These are phyloP conservation scores for Drosophila pectinifera DNA, from an alignment of 1,140 invertebrate species.

Conservation along the genomic window DNA sequence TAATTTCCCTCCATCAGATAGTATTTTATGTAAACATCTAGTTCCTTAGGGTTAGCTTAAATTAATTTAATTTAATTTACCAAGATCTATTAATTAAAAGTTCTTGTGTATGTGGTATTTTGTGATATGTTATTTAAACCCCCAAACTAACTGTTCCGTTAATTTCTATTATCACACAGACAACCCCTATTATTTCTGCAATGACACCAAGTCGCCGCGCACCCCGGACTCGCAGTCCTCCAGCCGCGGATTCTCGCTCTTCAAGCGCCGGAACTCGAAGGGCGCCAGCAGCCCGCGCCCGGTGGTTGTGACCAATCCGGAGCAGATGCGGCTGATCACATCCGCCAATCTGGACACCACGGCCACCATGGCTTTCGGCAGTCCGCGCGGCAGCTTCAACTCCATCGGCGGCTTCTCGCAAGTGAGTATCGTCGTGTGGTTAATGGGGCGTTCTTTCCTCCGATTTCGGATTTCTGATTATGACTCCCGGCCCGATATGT, in stretches of 20 bases:
- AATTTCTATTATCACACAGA: slow-evolving; percentile 41
- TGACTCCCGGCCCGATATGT: slow-evolving; percentile 19
- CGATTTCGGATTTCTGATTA: slow-evolving; percentile 20
- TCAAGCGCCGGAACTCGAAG: slow-evolving; percentile 81
- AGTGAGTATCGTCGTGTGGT: slow-evolving; percentile 55
- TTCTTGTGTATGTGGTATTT: no score
- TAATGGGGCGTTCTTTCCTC: slow-evolving; percentile 12
- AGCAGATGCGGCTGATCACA: slow-evolving; percentile 82
- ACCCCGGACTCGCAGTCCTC: slow-evolving; percentile 81
- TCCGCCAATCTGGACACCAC: slow-evolving; percentile 81
- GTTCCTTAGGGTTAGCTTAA: no score
- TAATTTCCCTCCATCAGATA: no score
- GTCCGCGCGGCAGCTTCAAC: slow-evolving; percentile 81
- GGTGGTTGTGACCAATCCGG: slow-evolving; percentile 55
- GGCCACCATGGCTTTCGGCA: slow-evolving; percentile 77
- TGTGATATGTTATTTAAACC: no score
- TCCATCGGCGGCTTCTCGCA: slow-evolving; percentile 77
- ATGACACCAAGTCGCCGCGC: slow-evolving; percentile 82
- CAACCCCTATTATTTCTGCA: slow-evolving; percentile 83
- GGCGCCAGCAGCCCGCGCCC: slow-evolving; percentile 77
- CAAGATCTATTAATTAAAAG: no score
- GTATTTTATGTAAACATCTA: no score
- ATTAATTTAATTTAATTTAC: no score
- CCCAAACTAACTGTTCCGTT: neutral
- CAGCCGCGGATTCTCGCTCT: slow-evolving; percentile 75